These are phyloP conservation scores for Trichonephila clavipes DNA, from an alignment of 1,140 invertebrate species.

Conservation along the genomic window DNA sequence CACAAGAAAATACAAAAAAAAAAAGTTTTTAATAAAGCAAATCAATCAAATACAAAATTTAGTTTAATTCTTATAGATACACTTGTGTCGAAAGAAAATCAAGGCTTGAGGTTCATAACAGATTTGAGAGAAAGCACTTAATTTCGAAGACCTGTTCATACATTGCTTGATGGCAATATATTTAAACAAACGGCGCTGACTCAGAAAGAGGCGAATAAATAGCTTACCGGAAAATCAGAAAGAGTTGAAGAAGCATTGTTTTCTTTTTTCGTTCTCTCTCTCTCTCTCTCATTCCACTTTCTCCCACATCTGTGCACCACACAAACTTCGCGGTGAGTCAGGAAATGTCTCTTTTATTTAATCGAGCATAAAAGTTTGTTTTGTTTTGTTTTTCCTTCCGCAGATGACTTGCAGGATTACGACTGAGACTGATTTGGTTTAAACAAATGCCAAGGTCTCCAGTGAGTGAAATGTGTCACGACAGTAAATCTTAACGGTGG, in stretches of 20 bases:
- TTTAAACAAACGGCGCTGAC: conserved; percentile 11
- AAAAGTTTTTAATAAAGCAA: background rate
- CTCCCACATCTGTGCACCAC: background rate
- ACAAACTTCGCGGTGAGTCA: background rate
- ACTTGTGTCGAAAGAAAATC: background rate
- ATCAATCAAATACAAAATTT: background rate
- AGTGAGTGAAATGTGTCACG: conserved; percentile 7
- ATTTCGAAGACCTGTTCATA: background rate
- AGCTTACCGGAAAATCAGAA: background rate
- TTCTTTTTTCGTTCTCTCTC: conserved; percentile 24
- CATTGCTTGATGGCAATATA: background rate
- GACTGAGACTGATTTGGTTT: conserved; percentile 22
- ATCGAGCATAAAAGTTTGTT: background rate
- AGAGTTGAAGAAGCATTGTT: conserved; percentile 12
- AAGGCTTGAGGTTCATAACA: background rate
- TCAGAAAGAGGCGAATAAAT: background rate
- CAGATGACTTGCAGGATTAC: conserved; percentile 18
- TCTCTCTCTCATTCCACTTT: conserved; percentile 1
- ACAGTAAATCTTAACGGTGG: background rate
- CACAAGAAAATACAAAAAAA: background rate
- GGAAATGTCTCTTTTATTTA: background rate
- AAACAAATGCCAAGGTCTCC: conserved; percentile 40
- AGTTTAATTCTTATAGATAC: background rate
- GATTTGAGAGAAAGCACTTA: background rate
- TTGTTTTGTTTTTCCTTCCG: background rate